Conservation (phyloP, 2,797 vertebrate genomes). For the Melanogrammus aeglefinus region DNA sequence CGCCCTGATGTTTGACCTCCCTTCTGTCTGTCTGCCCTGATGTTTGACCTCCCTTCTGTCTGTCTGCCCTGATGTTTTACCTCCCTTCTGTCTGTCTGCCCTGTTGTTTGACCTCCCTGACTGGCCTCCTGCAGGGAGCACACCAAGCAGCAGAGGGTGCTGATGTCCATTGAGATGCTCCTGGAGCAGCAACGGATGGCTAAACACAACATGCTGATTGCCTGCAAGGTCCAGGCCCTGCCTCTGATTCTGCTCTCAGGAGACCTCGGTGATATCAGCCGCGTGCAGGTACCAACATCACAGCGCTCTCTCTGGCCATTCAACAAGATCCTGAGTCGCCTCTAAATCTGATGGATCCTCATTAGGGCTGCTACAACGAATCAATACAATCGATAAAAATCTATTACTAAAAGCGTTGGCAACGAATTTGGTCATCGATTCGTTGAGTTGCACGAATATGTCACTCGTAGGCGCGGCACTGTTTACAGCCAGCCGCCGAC, state of each 20-base stretch:
- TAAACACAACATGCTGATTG: constrained; percentile 85
- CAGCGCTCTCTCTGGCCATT: too few relatives aligned
- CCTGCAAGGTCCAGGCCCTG: constrained; percentile 85
- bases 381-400: too few relatives aligned
- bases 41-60: not conserved
- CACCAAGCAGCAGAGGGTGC: constrained; percentile 79
- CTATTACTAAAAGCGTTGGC: too few relatives aligned
- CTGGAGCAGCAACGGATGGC: constrained; percentile 82
- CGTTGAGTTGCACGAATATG: too few relatives aligned
- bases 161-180: constrained; percentile 69
- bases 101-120: not conserved
- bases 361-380: too few relatives aligned
- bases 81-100: not conserved
- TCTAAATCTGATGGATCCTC: too few relatives aligned
- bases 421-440: too few relatives aligned
- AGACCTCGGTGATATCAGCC: constrained; percentile 83
- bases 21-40: not conserved
- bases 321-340: too few relatives aligned
- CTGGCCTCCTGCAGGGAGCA: constrained; percentile 68
- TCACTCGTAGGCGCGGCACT: too few relatives aligned
- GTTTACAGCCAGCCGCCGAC: too few relatives aligned
- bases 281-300: constrained; percentile 74
- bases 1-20: not conserved
- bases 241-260: constrained; percentile 80
- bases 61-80: not conserved